Evolutionary conservation across 2,113 vertebrate genomes (phyloP).

Genomic region (Odocoileus virginianus): DNA sequence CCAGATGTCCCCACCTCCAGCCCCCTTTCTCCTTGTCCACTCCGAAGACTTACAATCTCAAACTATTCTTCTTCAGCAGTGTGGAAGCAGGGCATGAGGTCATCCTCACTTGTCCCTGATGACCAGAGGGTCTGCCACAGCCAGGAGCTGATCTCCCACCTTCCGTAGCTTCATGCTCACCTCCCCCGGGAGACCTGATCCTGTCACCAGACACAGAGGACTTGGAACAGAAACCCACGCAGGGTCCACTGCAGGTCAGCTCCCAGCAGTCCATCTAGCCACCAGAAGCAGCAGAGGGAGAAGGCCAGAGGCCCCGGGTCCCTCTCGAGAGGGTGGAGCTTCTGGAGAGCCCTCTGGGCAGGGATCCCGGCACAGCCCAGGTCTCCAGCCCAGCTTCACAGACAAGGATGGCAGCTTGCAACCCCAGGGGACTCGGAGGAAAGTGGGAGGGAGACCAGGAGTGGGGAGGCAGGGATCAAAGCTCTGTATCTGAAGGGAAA

Average conservation of each 20-base stretch:
- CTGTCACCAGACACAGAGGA: neutral
- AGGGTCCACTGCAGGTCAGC: fast-evolving
- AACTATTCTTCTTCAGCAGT: neutral
- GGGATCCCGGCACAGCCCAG: neutral
- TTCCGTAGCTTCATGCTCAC: neutral
- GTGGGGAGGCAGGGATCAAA: neutral
- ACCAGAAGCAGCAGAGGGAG: neutral
- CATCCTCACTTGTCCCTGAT: neutral
- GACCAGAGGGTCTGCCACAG: neutral
- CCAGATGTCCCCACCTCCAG: neutral
- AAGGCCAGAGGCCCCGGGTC: fast-evolving
- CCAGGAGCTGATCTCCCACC: neutral
- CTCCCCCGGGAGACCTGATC: neutral
- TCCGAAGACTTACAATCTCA: neutral
- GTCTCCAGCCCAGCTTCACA: neutral
- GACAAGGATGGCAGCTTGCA: neutral
- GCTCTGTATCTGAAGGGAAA: neutral
- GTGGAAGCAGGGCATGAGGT: neutral
- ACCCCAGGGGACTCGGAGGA: neutral
- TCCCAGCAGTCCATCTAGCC: neutral
- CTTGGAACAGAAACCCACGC: neutral
- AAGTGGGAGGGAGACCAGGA: neutral
- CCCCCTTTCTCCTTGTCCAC: neutral
- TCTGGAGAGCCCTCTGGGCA: neutral
- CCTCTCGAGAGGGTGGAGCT: neutral